These are phyloP conservation scores for Macrostomum lignano DNA, from an alignment of 1,140 invertebrate genomes.

Conservation along the genomic window DNA sequence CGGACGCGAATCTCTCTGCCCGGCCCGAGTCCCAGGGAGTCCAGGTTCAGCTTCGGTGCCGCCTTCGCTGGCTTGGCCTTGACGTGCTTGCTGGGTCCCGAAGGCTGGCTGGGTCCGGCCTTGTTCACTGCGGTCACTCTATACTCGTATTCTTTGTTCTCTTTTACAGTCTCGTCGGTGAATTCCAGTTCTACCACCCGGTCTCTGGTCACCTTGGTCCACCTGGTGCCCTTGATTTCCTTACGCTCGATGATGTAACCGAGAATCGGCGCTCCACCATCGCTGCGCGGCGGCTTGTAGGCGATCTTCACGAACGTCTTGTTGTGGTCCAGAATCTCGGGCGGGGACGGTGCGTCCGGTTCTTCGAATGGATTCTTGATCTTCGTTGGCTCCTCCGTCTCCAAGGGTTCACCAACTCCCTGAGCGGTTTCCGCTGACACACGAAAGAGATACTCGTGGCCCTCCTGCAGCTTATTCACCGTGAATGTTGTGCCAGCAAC, in stretches of 20 bases:
- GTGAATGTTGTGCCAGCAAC: slow-evolving; percentile 9
- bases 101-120: slow-evolving; percentile 64
- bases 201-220: slow-evolving; percentile 64
- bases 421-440: slow-evolving; percentile 85
- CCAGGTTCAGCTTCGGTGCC: slow-evolving; percentile 64
- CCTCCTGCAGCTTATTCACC: slow-evolving; percentile 60
- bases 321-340: slow-evolving; percentile 57
- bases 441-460: slow-evolving; percentile 81
- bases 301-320: slow-evolving; percentile 68
- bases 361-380: slow-evolving; percentile 37
- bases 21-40: slow-evolving; percentile 34
- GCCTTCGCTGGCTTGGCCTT: slow-evolving; percentile 33
- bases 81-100: slow-evolving; percentile 58
- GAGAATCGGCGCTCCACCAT: slow-evolving; percentile 69
- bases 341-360: slow-evolving; percentile 71
- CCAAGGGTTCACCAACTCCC: slow-evolving; percentile 70
- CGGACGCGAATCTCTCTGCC: slow-evolving; percentile 75
- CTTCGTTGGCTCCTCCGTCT: slow-evolving; percentile 32
- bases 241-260: slow-evolving; percentile 42
- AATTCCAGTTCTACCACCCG: slow-evolving; percentile 50
- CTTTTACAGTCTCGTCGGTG: slow-evolving; percentile 15
- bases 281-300: slow-evolving; percentile 52
- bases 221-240: slow-evolving; percentile 64
- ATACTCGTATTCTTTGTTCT: slow-evolving; percentile 63
- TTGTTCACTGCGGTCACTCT: slow-evolving; percentile 79